Conservation (phyloP, 2,797 vertebrate species). For the Austrolebias charrua region DNA sequence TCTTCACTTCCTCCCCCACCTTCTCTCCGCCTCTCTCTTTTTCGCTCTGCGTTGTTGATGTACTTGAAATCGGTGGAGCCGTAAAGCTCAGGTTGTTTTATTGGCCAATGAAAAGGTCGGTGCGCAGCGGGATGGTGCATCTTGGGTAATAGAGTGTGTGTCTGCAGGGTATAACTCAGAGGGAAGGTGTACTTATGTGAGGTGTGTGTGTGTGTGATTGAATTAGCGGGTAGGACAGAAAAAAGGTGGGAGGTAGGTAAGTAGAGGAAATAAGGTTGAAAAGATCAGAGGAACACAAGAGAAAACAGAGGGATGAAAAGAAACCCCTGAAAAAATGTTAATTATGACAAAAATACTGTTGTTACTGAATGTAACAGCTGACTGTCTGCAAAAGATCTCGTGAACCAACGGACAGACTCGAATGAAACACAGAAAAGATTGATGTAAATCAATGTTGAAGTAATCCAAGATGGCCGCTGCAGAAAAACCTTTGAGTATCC, state of each 20-base stretch:
- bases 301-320: neutral
- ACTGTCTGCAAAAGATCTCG: too few relatives aligned
- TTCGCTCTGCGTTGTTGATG: conserved; percentile 50
- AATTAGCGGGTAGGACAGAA: conserved; percentile 22
- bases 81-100: conserved; percentile 75
- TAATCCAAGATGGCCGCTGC: too few relatives aligned
- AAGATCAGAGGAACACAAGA: neutral
- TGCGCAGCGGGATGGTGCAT: conserved; percentile 57
- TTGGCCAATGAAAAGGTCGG: conserved; percentile 73
- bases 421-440: too few relatives aligned
- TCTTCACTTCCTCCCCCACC: conserved; percentile 13
- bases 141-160: conserved; percentile 69
- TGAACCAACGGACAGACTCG: too few relatives aligned
- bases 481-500: too few relatives aligned
- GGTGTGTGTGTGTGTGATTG: conserved; percentile 33
- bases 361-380: too few relatives aligned
- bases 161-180: conserved; percentile 55
- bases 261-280: neutral
- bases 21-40: neutral
- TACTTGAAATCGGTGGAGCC: conserved; percentile 57
- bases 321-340: too few relatives aligned
- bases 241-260: conserved; percentile 1
- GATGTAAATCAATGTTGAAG: too few relatives aligned
- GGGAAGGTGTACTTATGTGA: conserved; percentile 24
- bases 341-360: too few relatives aligned